Percentiles rank a stretch among this genome's conserved stretches.
phyloP scores from a whole-genome alignment of 1,140 invertebrate species.

The Polypedilum vanderplanki region DNA sequence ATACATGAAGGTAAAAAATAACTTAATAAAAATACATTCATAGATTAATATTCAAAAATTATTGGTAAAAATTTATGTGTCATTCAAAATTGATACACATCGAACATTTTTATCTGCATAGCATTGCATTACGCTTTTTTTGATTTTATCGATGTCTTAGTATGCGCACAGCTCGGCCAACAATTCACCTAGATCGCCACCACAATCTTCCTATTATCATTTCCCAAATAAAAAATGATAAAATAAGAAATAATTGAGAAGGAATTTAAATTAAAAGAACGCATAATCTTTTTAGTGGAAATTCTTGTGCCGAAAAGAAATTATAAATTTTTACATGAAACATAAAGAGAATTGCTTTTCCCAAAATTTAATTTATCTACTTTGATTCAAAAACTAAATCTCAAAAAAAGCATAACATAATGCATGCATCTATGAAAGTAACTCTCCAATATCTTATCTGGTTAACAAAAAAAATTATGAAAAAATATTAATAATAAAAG shows the following conservation, averaged over 20 bases:
- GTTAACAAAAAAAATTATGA: conserved; percentile 36
- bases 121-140: background rate
- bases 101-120: background rate
- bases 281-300: background rate
- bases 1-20: no score
- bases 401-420: conserved; percentile 41
- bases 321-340: conserved; percentile 39
- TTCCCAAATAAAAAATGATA: background rate
- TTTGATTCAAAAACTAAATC: conserved; percentile 34
- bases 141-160: background rate
- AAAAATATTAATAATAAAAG: conserved; percentile 38
- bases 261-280: background rate
- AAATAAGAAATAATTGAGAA: background rate
- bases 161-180: background rate
- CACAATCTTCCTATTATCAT: background rate
- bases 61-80: no score
- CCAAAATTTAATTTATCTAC: conserved; percentile 43
- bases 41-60: no score
- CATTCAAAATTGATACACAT: background rate
- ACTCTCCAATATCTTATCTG: conserved; percentile 35
- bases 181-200: background rate
- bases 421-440: conserved; percentile 31
- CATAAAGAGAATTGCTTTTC: conserved; percentile 41
- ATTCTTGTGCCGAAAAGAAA: background rate
- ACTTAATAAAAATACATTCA: no score